Base-by-base conservation (phyloP, 2,888 invertebrate genomes). In the Nemurella pictetii region DNA sequence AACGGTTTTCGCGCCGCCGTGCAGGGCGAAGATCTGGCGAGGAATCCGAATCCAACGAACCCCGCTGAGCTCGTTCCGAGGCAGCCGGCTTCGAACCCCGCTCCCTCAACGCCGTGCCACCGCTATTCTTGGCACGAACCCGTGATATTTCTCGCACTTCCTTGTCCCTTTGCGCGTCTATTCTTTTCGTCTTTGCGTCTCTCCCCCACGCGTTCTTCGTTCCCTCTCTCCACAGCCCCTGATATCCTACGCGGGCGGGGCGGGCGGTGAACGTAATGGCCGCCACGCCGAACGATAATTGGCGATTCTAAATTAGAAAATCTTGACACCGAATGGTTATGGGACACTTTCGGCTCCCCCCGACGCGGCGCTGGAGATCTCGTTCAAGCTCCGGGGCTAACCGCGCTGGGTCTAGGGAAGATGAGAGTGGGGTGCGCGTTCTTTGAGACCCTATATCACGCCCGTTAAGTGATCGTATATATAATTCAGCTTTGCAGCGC, bases 141-240 rank as follows among this genome's bases (percentile, higher is more conserved):
- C 4, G 85, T 85, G 84, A 85, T 85, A 86, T 85, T 85, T 86
- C 85, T 86, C 75, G 7, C 28, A 15, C 29, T 7, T 30, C 78
- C 0, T 81, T 81, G 84, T 81, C 81, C 9, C 81, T 83, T 82
- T 85, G 26, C 75, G 73, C 82, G 84, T 83, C 83, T 35, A 80
- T 85, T 84, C 83, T 85, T 84, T 85, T 83, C 85, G 36, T 81
- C 85, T 80, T 74, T 36, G 28, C 35, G 30, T 26, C 32, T 83
- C 73, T 75, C 78, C 30, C 32, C 26, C 83, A 27, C 78, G n/a
- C 29, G 89, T 88, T 89, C 88, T 89, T 89, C 89, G 87, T 86
- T 87, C 87, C 86, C 87, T 86, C 87, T 87, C 87, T 4, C 25
- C 27, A 25, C 86, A 87, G 87, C 86, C 87, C 85, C 87, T 87